Conservation (phyloP, 2,888 invertebrate genomes). For the Bhutanitis thaidina region DNA sequence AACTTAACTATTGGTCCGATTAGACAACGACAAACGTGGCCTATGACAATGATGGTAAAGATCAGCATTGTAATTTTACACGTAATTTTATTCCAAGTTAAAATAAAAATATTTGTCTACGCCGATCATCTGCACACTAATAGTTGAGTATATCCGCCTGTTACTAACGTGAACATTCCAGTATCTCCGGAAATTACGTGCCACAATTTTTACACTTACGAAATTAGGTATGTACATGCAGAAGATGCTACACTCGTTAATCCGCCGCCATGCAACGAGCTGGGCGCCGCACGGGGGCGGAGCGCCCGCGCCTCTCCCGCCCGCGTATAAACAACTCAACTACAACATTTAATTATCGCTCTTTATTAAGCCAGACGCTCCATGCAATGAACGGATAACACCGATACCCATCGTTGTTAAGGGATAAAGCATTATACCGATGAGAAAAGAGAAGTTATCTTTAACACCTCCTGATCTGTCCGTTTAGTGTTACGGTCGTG, state of each 20-base stretch:
- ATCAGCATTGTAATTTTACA: too few species aligned
- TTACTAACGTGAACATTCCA: too few species aligned
- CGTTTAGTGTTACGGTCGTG: constrained; percentile 13
- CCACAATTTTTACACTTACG: background rate
- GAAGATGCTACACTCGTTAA: constrained; percentile 48
- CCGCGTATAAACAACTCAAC: constrained; percentile 69
- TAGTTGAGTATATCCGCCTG: too few species aligned
- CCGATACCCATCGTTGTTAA: constrained; percentile 49
- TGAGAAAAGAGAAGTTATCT: constrained; percentile 52
- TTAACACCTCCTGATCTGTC: constrained; percentile 59
- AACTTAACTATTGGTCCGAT: too few species aligned
- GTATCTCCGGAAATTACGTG: background rate
- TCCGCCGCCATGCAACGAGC: constrained; percentile 46
- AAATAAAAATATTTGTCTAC: too few species aligned
- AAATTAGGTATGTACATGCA: background rate
- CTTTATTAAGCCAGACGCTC: constrained; percentile 71
- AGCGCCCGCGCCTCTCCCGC: constrained; percentile 45
- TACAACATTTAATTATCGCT: constrained; percentile 77
- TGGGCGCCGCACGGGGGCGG: constrained; percentile 54
- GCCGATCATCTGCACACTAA: too few species aligned
- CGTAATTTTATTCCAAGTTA: too few species aligned
- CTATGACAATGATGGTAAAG: too few species aligned
- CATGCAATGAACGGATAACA: constrained; percentile 36
- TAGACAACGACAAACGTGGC: too few species aligned
- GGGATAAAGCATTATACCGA: constrained; percentile 46